Evolutionary conservation across 2,113 vertebrate genomes (phyloP).

Genomic region (Chaenogobius annularis): DNA sequence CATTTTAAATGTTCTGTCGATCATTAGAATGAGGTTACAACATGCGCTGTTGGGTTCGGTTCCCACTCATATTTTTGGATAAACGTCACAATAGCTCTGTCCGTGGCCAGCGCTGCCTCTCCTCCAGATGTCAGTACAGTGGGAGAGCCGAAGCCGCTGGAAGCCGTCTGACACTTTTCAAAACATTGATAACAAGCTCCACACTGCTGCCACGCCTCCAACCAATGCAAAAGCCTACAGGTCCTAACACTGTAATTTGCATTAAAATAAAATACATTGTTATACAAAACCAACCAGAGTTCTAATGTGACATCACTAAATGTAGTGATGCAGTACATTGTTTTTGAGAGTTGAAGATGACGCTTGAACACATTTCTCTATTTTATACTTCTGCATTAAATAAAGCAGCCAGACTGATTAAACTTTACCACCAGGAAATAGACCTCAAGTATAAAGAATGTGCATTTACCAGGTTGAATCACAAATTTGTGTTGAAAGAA

Average conservation of each 20-base stretch:
- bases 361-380: not conserved
- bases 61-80: constrained; percentile 54
- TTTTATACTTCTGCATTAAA: not conserved
- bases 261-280: not conserved
- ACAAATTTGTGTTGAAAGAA: not conserved
- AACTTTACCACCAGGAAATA: not conserved
- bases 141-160: constrained; percentile 70
- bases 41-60: constrained; percentile 26
- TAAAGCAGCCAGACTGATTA: not conserved
- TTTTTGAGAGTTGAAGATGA: not conserved
- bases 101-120: constrained; percentile 35
- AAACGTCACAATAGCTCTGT: constrained; percentile 60
- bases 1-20: constrained; percentile 38
- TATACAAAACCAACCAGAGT: not conserved
- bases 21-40: constrained; percentile 35
- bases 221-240: not conserved
- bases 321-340: not conserved
- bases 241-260: not conserved
- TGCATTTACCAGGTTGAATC: not conserved
- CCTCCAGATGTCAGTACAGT: constrained; percentile 76
- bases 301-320: not conserved
- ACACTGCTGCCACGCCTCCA: constrained; percentile 41
- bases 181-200: constrained; percentile 76
- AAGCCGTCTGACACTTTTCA: constrained; percentile 77
- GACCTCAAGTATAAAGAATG: not conserved